These are phyloP conservation scores for Dynastes grantii DNA, from an alignment of 2,888 invertebrate species.

Conservation along the genomic window DNA sequence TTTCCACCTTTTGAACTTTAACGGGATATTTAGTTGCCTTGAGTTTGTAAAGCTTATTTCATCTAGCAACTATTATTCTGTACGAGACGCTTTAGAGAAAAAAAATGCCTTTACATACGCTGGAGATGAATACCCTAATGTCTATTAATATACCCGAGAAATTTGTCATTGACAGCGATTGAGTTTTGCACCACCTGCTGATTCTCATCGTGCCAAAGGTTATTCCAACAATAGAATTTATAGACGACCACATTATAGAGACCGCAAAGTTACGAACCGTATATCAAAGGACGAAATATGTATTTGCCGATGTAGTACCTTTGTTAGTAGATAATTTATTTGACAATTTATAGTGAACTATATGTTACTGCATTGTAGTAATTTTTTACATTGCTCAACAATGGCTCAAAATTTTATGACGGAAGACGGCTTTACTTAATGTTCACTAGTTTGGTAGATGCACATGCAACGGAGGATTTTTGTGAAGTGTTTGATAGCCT, in stretches of 20 bases:
- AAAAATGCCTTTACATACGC: too few relatives aligned
- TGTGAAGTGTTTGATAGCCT: too few relatives aligned
- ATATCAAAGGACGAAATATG: conserved; percentile 18
- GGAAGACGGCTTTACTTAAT: too few relatives aligned
- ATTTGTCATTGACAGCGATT: conserved; percentile 35
- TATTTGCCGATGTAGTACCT: conserved; percentile 2
- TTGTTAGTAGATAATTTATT: conserved; percentile 28
- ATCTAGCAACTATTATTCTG: too few relatives aligned
- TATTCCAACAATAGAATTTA: conserved; percentile 31
- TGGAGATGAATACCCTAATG: neutral
- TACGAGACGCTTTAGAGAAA: too few relatives aligned
- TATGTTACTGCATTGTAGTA: conserved; percentile 11
- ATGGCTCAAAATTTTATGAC: too few relatives aligned
- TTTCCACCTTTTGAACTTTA: too few relatives aligned
- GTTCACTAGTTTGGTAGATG: too few relatives aligned
- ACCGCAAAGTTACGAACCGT: conserved; percentile 11
- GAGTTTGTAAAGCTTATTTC: too few relatives aligned
- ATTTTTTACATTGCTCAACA: neutral
- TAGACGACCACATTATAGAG: conserved; percentile 3
- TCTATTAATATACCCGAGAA: conserved; percentile 29
- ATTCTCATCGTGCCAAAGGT: conserved; percentile 28
- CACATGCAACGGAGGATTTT: too few relatives aligned
- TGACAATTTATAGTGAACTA: conserved; percentile 27
- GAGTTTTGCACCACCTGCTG: conserved; percentile 37
- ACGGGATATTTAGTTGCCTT: too few relatives aligned